Percentiles rank a stretch among this genome's conserved stretches.
These are phyloP conservation scores for Arremon brunneinucha DNA, from an alignment of 2,797 vertebrate genomes.

Conservation along the genomic window DNA sequence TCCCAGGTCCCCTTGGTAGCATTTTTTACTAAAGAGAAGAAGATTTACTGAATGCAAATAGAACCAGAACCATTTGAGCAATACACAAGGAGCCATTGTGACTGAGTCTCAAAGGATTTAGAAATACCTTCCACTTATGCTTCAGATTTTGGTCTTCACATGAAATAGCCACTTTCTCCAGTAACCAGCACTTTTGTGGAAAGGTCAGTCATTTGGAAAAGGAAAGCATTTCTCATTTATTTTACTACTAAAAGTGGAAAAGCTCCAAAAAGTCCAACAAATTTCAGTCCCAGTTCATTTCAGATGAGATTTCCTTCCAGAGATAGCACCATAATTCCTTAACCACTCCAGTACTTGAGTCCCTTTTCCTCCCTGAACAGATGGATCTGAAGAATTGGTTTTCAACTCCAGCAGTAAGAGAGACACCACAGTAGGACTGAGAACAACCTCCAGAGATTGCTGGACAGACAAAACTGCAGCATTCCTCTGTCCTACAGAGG, in stretches of 20 bases:
- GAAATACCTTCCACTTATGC: not conserved
- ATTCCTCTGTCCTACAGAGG: not conserved
- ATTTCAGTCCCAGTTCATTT: not conserved
- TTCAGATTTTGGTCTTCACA: not conserved
- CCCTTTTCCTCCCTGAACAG: not conserved
- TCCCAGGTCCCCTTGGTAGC: not conserved
- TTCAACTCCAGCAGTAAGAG: not conserved
- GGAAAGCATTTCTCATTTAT: not conserved
- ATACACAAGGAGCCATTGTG: not conserved
- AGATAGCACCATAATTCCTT: not conserved
- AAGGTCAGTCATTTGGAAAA: not conserved
- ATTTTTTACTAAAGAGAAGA: not conserved
- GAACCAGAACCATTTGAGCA: not conserved
- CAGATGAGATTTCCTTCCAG: not conserved
- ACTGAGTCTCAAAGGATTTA: not conserved
- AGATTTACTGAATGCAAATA: not conserved
- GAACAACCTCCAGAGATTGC: not conserved
- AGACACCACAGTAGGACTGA: not conserved
- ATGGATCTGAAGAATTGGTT: not conserved
- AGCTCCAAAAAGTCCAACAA: not conserved
- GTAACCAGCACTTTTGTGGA: not conserved
- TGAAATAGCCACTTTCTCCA: not conserved
- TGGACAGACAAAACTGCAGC: not conserved
- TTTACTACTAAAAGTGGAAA: not conserved
- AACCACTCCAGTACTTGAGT: not conserved